A percentile compares a stretch with the other conserved stretches of the same genome.
phyloP scores from a whole-genome alignment of 2,113 vertebrate genomes.

The Phaethon lepturus region DNA sequence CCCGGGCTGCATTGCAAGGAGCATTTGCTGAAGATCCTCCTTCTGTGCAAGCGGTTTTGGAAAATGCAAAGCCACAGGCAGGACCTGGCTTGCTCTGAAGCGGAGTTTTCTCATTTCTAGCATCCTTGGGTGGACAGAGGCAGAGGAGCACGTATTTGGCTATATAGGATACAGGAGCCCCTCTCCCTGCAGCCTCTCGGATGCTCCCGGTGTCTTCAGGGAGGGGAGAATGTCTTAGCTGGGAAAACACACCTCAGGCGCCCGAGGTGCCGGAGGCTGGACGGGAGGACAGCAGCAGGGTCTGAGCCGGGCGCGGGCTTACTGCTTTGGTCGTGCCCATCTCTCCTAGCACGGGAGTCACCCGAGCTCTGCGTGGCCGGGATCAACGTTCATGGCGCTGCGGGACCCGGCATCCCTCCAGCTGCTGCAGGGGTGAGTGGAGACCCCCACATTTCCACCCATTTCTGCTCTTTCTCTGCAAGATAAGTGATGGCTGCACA shows the following conservation, averaged over 20 bases:
- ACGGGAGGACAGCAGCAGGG: neutral
- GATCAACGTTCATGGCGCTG: neutral
- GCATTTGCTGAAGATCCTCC: neutral
- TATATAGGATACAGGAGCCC: accelerated
- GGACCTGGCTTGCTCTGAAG: neutral
- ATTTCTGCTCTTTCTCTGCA: neutral
- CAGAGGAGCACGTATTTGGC: neutral
- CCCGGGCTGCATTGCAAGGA: accelerated
- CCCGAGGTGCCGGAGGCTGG: neutral
- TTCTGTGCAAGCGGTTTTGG: neutral
- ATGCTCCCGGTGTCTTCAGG: accelerated
- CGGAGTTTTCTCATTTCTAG: neutral
- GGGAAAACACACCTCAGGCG: neutral
- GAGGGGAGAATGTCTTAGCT: neutral
- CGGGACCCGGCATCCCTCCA: neutral
- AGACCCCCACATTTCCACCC: neutral
- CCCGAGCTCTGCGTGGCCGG: neutral
- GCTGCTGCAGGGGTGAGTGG: neutral
- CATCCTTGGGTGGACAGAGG: neutral
- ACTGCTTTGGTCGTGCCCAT: accelerated
- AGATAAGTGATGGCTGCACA: neutral
- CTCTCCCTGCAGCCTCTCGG: neutral
- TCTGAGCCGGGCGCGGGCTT: neutral
- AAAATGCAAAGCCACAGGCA: neutral
- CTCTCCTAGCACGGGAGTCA: neutral